These are phyloP conservation scores for Heliconius melpomene DNA, from an alignment of 1,140 invertebrate genomes.

Conservation along the genomic window DNA sequence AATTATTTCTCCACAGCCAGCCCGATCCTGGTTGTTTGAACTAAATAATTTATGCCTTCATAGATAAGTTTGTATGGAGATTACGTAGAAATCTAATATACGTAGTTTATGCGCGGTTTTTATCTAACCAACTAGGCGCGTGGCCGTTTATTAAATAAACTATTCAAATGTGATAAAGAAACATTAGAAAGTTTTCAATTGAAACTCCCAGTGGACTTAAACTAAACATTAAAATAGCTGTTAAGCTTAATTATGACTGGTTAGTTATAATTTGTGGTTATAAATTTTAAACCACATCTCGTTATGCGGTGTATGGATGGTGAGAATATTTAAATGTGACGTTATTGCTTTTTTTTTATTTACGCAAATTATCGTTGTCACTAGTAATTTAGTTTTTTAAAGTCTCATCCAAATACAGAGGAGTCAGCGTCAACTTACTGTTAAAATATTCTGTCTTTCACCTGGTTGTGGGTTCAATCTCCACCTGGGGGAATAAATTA, in stretches of 20 bases:
- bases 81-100: constrained; percentile 71
- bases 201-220: constrained; percentile 35
- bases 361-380: background rate
- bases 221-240: constrained; percentile 31
- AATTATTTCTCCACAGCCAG: constrained; percentile 65
- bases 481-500: no score
- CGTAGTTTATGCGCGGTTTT: constrained; percentile 65
- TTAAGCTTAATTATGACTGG: constrained; percentile 43
- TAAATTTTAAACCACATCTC: background rate
- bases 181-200: constrained; percentile 58
- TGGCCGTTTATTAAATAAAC: constrained; percentile 63
- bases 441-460: no score
- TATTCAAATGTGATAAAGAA: constrained; percentile 63
- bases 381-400: background rate
- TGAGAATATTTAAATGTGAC: constrained; percentile 1
- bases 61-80: constrained; percentile 65
- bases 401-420: no score
- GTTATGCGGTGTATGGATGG: background rate
- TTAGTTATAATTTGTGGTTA: background rate
- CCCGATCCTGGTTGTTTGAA: constrained; percentile 63
- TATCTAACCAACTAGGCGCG: constrained; percentile 63
- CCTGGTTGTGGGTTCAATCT: no score
- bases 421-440: no score
- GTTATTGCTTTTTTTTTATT: background rate
- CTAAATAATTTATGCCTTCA: constrained; percentile 70